phyloP scores from a whole-genome alignment of 2,888 invertebrate species.

The Drosophila helvetica region DNA sequence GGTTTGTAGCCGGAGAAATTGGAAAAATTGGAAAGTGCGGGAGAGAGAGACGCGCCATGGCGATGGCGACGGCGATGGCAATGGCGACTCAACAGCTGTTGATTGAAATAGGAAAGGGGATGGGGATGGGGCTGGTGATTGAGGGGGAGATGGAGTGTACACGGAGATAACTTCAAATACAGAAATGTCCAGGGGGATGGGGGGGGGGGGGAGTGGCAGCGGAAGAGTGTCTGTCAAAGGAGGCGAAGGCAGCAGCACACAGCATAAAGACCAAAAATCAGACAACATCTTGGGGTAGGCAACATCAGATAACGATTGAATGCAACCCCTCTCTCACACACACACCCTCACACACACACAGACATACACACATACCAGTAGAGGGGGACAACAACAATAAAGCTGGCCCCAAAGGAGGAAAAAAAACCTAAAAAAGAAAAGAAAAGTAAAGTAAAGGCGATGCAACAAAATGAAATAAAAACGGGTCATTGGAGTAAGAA shows the following conservation, averaged over 20 bases:
- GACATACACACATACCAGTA: conserved; percentile 13
- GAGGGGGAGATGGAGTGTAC: background rate
- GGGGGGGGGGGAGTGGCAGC: background rate
- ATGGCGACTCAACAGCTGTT: conserved; percentile 68
- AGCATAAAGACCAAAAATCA: conserved; percentile 77
- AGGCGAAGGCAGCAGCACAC: conserved; percentile 20
- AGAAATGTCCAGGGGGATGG: conserved; percentile 33
- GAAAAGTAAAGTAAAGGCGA: conserved; percentile 35
- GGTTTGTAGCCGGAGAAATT: conserved; percentile 44
- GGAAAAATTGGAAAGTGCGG: conserved; percentile 63
- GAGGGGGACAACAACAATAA: conserved; percentile 46
- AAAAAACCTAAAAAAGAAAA: conserved; percentile 19
- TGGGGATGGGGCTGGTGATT: background rate
- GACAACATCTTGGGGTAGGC: conserved; percentile 73
- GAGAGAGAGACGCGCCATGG: background rate
- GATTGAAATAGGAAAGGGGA: conserved; percentile 57
- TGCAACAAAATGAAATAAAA: conserved; percentile 71
- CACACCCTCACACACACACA: background rate
- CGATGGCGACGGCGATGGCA: conserved; percentile 10
- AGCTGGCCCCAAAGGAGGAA: conserved; percentile 45
- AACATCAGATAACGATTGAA: conserved; percentile 78
- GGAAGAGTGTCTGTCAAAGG: conserved; percentile 54
- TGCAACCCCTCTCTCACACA: conserved; percentile 43
- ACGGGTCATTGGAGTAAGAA: conserved; percentile 78
- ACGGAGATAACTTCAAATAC: conserved; percentile 54